Evolutionary conservation across 1,140 invertebrate species (phyloP).

Genomic region (Dreissena rostriformis): DNA sequence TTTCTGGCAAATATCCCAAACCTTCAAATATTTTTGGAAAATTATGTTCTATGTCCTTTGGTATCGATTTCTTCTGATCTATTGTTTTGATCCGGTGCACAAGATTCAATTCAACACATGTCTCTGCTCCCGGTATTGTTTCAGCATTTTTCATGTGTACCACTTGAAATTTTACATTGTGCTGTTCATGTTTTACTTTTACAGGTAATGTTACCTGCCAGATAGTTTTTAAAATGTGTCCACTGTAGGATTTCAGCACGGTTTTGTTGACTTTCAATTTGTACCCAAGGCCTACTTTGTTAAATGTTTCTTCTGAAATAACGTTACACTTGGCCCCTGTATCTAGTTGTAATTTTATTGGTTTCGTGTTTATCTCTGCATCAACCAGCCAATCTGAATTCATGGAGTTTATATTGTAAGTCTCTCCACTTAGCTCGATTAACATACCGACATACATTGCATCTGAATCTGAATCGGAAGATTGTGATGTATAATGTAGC

Average conservation of each 20-base stretch:
- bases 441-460: slow-evolving; percentile 31
- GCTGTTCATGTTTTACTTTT: background rate
- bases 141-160: background rate
- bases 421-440: background rate
- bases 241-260: slow-evolving; percentile 5
- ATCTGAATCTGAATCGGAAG: background rate
- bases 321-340: slow-evolving; percentile 17
- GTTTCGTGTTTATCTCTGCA: background rate
- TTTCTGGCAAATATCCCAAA: slow-evolving; percentile 54
- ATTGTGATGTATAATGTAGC: background rate
- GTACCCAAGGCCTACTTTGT: background rate
- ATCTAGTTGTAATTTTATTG: slow-evolving; percentile 24
- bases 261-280: background rate
- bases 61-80: too few relatives aligned
- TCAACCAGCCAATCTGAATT: slow-evolving; percentile 4
- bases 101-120: slow-evolving; percentile 3
- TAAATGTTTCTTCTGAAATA: slow-evolving; percentile 10
- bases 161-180: slow-evolving; percentile 15
- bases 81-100: too few relatives aligned
- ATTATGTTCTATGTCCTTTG: too few relatives aligned
- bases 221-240: slow-evolving; percentile 4
- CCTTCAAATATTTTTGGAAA: too few relatives aligned
- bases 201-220: background rate
- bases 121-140: slow-evolving; percentile 27
- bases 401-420: slow-evolving; percentile 15